Percentiles rank a stretch among this genome's conserved stretches.
phyloP scores from a whole-genome alignment of 2,888 invertebrate species.

The Euclidia mi region DNA sequence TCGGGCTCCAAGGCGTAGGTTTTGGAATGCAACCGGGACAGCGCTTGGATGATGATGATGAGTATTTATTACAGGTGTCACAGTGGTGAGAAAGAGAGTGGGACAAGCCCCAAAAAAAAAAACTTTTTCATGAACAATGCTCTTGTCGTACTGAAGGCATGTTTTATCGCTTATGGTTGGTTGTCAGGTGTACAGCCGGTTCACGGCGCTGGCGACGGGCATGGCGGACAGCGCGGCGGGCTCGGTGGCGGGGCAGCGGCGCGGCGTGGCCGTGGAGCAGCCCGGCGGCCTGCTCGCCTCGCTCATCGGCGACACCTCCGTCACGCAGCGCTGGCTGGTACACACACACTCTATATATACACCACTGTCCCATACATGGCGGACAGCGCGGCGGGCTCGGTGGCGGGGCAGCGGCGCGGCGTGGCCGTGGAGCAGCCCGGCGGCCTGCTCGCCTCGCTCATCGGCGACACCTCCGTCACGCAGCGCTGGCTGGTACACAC shows the following conservation, averaged over 20 bases:
- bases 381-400: slow-evolving; percentile 98
- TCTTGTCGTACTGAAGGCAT: no score
- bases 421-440: slow-evolving; percentile 98
- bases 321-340: slow-evolving; percentile 99
- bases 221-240: slow-evolving; percentile 98
- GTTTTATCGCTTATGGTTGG: neutral
- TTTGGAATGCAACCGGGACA: no score
- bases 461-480: slow-evolving; percentile 99
- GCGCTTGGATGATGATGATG: no score
- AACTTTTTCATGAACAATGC: no score
- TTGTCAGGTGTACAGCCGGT: slow-evolving; percentile 92
- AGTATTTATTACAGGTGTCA: no score
- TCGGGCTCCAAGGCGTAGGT: no score
- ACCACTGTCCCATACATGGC: no score
- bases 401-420: slow-evolving; percentile 98
- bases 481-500: slow-evolving; percentile 98
- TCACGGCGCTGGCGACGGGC: slow-evolving; percentile 97
- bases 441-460: slow-evolving; percentile 97
- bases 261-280: slow-evolving; percentile 98
- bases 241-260: slow-evolving; percentile 98
- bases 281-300: slow-evolving; percentile 97
- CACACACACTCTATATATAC: slow-evolving; percentile 70
- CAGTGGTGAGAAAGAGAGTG: no score
- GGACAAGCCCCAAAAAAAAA: no score
- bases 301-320: slow-evolving; percentile 99